phyloP scores from a whole-genome alignment of 2,113 vertebrate genomes.

The Laterallus jamaicensis region DNA sequence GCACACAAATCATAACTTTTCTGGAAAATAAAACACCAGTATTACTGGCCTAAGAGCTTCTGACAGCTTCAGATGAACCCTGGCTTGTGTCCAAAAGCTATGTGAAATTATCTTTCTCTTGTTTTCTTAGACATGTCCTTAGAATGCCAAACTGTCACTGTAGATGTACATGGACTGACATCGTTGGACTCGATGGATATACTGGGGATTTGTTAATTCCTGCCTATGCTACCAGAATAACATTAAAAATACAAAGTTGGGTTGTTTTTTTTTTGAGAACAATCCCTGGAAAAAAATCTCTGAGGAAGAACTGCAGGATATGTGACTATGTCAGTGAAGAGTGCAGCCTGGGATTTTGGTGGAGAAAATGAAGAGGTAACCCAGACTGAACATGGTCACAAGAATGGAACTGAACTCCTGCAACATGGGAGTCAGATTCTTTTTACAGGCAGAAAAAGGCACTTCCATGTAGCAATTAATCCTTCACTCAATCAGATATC shows the following conservation, averaged over 20 bases:
- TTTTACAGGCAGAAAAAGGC: not conserved
- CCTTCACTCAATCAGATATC: not conserved
- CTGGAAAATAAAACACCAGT: not conserved
- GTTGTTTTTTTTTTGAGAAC: not conserved
- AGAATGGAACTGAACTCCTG: not conserved
- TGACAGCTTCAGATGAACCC: not conserved
- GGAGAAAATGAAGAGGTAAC: not conserved
- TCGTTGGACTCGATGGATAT: not conserved
- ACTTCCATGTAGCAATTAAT: not conserved
- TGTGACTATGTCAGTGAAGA: not conserved
- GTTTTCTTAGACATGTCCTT: fast-evolving
- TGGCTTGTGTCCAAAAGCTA: not conserved
- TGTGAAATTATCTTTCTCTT: not conserved
- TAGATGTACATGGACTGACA: not conserved
- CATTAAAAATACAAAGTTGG: not conserved
- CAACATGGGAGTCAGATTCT: not conserved
- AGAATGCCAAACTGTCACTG: not conserved
- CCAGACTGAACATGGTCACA: not conserved
- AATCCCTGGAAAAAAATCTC: not conserved
- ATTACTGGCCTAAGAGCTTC: not conserved
- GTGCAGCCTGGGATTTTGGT: not conserved
- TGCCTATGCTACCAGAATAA: not conserved
- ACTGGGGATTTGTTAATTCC: not conserved
- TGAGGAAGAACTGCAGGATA: not conserved
- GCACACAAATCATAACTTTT: not conserved